These are phyloP conservation scores for Venturia canescens DNA, from an alignment of 1,140 invertebrate species.

Conservation along the genomic window DNA sequence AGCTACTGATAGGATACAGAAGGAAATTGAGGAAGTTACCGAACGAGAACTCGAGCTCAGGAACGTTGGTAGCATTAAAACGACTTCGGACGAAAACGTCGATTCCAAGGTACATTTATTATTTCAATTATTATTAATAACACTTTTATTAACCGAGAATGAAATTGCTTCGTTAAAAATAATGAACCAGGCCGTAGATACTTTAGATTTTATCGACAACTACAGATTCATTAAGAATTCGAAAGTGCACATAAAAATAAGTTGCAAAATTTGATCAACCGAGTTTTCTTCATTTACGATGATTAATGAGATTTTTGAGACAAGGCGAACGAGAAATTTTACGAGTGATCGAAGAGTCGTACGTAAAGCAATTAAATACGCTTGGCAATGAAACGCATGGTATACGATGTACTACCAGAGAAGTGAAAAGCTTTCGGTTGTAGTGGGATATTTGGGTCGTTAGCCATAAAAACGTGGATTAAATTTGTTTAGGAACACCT, in stretches of 20 bases:
- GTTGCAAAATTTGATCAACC: too few species aligned
- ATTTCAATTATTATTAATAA: constrained; percentile 15
- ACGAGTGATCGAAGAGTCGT: too few species aligned
- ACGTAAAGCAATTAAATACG: neutral
- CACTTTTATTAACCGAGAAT: neutral
- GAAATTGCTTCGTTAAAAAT: neutral
- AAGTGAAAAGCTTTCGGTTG: neutral
- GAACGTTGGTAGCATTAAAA: constrained; percentile 77
- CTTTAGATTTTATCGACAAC: too few species aligned
- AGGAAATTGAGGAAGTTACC: constrained; percentile 83
- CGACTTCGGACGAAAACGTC: constrained; percentile 67
- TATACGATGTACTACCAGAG: neutral
- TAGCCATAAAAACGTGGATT: neutral
- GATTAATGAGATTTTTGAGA: too few species aligned
- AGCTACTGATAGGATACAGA: constrained; percentile 79
- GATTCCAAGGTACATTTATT: constrained; percentile 65
- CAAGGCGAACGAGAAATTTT: too few species aligned
- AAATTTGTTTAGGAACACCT: neutral
- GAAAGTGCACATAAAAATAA: too few species aligned
- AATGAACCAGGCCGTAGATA: too few species aligned
- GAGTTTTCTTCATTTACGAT: too few species aligned
- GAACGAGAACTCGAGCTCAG: constrained; percentile 82
- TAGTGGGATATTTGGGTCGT: neutral
- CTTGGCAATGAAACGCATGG: neutral
- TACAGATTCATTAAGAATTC: too few species aligned